These are phyloP conservation scores for Drosophila koepferae DNA, from an alignment of 2,888 invertebrate genomes.

Conservation along the genomic window DNA sequence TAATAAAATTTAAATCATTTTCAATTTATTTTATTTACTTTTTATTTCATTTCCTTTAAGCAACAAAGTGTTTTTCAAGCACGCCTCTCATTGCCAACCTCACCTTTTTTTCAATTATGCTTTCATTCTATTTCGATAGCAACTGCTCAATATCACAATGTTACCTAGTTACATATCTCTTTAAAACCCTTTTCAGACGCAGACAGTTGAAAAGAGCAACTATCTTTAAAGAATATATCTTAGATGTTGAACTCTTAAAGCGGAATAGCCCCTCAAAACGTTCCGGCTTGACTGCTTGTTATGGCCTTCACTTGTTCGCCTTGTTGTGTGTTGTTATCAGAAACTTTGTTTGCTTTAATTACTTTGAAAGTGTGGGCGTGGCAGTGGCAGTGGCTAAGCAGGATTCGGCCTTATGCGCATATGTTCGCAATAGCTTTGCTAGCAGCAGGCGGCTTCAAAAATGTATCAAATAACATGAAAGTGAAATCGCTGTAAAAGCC, in stretches of 20 bases:
- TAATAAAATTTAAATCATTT: not conserved
- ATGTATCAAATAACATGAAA: conserved; percentile 76
- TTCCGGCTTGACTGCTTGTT: conserved; percentile 57
- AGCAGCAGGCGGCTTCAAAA: conserved; percentile 45
- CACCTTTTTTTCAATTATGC: not conserved
- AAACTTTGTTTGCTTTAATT: conserved; percentile 71
- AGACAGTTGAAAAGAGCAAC: conserved; percentile 2
- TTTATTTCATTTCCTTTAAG: not conserved
- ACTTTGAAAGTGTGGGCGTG: conserved; percentile 53
- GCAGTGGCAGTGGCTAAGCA: conserved; percentile 52
- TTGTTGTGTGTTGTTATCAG: conserved; percentile 58
- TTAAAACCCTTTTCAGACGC: not conserved
- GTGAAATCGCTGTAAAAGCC: conserved; percentile 68
- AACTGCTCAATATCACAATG: not conserved
- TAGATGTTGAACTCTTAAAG: conserved; percentile 15
- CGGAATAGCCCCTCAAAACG: not conserved
- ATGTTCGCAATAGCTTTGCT: conserved; percentile 66
- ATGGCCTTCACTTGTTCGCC: conserved; percentile 36
- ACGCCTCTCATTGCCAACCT: not conserved
- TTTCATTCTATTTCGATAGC: not conserved
- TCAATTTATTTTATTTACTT: not conserved
- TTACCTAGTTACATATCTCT: conserved; percentile 1
- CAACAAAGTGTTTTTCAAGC: not conserved
- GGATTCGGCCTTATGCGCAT: conserved; percentile 59
- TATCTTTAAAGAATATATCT: conserved; percentile 18